Conservation (phyloP, 2,113 vertebrate genomes). For the Balaenoptera acutorostrata region DNA sequence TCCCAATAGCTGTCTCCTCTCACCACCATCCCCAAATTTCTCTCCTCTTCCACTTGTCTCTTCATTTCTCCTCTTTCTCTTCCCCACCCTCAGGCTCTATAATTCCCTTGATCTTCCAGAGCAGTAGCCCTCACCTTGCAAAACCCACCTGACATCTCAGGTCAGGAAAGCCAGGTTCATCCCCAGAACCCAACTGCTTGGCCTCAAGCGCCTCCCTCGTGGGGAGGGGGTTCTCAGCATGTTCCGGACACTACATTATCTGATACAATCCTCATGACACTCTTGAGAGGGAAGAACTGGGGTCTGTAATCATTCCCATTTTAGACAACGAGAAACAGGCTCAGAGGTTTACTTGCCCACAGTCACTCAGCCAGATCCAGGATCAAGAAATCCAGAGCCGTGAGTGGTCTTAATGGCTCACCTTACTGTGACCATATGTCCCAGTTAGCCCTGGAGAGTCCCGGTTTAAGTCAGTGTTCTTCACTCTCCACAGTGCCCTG, state of each 20-base stretch:
- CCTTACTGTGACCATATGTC: background rate
- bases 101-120: background rate
- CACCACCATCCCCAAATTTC: background rate
- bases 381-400: accelerated
- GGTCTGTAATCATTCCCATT: too few species aligned
- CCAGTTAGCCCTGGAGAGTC: background rate
- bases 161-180: background rate
- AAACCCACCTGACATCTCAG: background rate
- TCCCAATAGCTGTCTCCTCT: background rate
- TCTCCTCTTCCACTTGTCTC: background rate
- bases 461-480: background rate
- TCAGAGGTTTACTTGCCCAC: background rate
- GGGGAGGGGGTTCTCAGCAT: background rate
- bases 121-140: background rate
- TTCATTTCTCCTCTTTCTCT: background rate
- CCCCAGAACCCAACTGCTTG: background rate
- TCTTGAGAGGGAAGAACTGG: background rate
- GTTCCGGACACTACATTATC: background rate
- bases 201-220: background rate
- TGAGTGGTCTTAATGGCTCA: background rate
- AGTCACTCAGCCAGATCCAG: background rate
- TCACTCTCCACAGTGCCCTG: background rate
- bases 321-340: background rate
- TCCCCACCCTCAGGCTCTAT: background rate
- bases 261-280: background rate